These are phyloP conservation scores for Drosophila orosa DNA, from an alignment of 1,140 invertebrate genomes.

Conservation along the genomic window DNA sequence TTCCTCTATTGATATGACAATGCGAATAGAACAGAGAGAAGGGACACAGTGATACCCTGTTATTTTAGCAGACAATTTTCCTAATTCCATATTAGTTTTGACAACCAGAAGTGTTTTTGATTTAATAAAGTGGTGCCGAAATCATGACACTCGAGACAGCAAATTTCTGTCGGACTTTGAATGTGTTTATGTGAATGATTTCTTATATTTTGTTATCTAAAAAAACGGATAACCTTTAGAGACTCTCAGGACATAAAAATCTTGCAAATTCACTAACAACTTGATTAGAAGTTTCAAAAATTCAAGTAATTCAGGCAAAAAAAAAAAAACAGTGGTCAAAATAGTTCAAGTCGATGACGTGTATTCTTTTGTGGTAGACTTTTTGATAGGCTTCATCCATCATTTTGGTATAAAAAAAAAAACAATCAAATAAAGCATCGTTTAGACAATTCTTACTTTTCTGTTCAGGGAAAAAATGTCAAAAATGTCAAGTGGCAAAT, in stretches of 20 bases:
- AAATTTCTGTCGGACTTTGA: too few species aligned
- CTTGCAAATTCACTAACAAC: too few species aligned
- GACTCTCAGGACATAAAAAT: too few species aligned
- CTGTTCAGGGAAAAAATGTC: neutral
- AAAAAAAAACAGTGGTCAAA: neutral
- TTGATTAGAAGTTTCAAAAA: too few species aligned
- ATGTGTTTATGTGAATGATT: too few species aligned
- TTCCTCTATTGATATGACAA: neutral
- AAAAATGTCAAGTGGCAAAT: neutral
- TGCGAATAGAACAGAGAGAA: neutral
- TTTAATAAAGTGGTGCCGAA: neutral
- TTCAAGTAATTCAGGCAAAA: neutral
- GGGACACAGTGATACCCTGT: neutral
- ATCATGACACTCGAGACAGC: neutral
- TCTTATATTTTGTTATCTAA: neutral
- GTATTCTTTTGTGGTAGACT: too few species aligned
- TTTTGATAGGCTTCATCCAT: too few species aligned
- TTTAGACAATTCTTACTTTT: neutral
- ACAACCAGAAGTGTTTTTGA: neutral
- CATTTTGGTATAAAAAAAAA: too few species aligned
- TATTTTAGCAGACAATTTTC: neutral
- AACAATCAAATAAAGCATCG: neutral
- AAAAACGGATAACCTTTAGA: too few species aligned
- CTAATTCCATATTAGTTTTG: neutral
- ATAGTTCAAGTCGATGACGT: neutral